Evolutionary conservation across 1,140 invertebrate genomes (phyloP), one percentile per base, ranked within the genome.

Genomic region (Eulimnadia texana): DNA sequence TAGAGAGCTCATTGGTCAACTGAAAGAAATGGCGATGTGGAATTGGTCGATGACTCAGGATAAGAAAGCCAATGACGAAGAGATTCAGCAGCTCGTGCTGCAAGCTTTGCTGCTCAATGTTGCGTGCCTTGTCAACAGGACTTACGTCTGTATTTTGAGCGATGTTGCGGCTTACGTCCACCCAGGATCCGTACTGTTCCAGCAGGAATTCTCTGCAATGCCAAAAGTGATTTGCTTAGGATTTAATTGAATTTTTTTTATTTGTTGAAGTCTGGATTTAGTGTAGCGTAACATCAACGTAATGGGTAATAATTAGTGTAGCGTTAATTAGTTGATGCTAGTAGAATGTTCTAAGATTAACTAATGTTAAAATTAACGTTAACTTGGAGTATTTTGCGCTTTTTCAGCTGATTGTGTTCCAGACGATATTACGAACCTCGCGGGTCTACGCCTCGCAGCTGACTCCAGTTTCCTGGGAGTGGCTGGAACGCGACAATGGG

Each of bases 341-440:
- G n/a, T n/a, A n/a, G n/a, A n/a, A n/a, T n/a, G n/a, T n/a, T n/a
- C n/a, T n/a, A n/a, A n/a, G n/a, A n/a, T n/a, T n/a, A n/a, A n/a
- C n/a, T 42, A 42, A 42, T 42, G 16, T 42, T 9, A 42, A 42
- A 42, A 9, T 6, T 42, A 42, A 42, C 6, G 16, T 42, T 16
- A 16, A 42, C 6, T 42, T 42, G 6, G 16, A 54, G 23, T 13
- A 54, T 20, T 1, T 54, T 23, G 22, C 52, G 1, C 3, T 22
- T 54, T 29, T 29, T 1, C 20, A 57, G 55, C 24, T 57, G 10
- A 57, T 57, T 13, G 33, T 25, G 20, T 57, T 29, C 25, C 55
- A 57, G 33, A 57, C 16, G 11, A 57, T 57, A 22, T 11, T 57
- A n/a, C 55, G 55, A 20, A 57, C 55, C 33, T 57, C 55, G n/a